Conservation (phyloP, 2,888 invertebrate species). For the Bombyx huttoni region DNA sequence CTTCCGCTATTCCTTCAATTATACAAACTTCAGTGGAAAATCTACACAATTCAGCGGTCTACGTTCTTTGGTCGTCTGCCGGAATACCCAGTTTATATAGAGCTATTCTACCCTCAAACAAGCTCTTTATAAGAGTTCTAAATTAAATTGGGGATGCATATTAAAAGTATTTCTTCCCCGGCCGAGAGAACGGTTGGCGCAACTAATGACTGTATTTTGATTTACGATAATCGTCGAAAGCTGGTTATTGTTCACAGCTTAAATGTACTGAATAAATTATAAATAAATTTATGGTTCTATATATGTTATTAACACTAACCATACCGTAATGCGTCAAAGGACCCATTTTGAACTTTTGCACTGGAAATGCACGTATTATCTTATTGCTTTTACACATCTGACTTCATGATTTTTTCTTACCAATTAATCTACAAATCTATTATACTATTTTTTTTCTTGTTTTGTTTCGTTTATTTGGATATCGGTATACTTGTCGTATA, state of each 20-base stretch:
- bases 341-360: no score
- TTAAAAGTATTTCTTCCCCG: slow-evolving; percentile 31
- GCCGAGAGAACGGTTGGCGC: slow-evolving; percentile 23
- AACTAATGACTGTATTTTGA: slow-evolving; percentile 35
- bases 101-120: slow-evolving; percentile 26
- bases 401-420: no score
- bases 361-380: no score
- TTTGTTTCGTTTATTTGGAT: no score
- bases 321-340: no score
- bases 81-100: slow-evolving; percentile 29
- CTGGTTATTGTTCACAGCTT: slow-evolving; percentile 14
- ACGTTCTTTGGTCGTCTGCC: slow-evolving; percentile 20
- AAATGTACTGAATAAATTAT: slow-evolving; percentile 8
- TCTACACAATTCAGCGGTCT: slow-evolving; percentile 29
- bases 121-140: slow-evolving; percentile 28
- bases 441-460: no score
- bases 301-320: not conserved
- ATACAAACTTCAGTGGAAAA: slow-evolving; percentile 15
- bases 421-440: no score
- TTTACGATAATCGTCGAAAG: slow-evolving; percentile 33
- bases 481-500: no score
- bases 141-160: slow-evolving; percentile 28
- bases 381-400: no score
- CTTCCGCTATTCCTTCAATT: slow-evolving; percentile 8
- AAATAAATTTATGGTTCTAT: not conserved